These are phyloP conservation scores for Pseudochirops cupreus DNA, from an alignment of 2,797 vertebrate species.

Conservation along the genomic window DNA sequence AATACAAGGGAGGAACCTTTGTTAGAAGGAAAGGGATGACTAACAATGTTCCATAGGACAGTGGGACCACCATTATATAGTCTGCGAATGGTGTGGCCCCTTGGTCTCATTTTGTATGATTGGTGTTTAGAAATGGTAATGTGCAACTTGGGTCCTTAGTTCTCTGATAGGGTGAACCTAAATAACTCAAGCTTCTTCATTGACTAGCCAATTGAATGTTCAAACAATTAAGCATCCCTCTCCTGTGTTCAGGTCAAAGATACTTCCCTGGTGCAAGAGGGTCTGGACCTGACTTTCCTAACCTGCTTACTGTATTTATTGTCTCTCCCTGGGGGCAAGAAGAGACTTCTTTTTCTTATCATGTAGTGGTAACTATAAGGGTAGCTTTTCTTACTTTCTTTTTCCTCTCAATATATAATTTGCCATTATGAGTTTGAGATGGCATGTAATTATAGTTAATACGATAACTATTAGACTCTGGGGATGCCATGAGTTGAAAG, in stretches of 20 bases:
- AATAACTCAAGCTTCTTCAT: neutral
- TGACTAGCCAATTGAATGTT: neutral
- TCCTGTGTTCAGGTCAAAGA: neutral
- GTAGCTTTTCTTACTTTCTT: neutral
- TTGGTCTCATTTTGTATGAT: neutral
- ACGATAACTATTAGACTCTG: neutral
- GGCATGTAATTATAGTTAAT: neutral
- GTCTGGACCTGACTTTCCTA: neutral
- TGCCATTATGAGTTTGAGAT: neutral
- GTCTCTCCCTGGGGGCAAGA: neutral
- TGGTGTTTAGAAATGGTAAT: neutral
- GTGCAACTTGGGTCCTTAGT: neutral
- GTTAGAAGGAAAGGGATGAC: neutral
- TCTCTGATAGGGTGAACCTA: neutral
- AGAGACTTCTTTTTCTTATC: slow-evolving; percentile 1
- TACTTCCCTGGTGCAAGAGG: neutral
- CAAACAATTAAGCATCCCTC: neutral
- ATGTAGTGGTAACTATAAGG: neutral
- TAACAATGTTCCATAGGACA: neutral
- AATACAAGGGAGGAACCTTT: neutral
- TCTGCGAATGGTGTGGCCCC: neutral
- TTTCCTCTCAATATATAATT: neutral
- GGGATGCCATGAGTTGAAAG: neutral
- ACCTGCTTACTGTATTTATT: slow-evolving; percentile 5
- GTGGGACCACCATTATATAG: neutral